Percentiles rank a stretch among this genome's conserved stretches.
These are phyloP conservation scores for Diorhabda elongata DNA, from an alignment of 1,140 invertebrate species.

Conservation along the genomic window DNA sequence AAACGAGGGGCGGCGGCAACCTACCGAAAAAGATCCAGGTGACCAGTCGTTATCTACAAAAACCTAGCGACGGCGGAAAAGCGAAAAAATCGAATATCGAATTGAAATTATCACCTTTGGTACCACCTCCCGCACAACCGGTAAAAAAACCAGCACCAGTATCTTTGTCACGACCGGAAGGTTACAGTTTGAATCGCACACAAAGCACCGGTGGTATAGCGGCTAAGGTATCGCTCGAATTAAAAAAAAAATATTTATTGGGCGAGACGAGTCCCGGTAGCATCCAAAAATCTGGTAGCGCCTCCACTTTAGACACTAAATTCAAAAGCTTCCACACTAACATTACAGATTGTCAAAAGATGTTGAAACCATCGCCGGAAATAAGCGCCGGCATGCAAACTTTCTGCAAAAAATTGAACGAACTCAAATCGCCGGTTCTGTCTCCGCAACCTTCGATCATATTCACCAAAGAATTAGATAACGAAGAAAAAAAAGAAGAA, in stretches of 20 bases:
- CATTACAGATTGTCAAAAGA: slow-evolving; percentile 84
- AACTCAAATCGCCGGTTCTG: slow-evolving; percentile 36
- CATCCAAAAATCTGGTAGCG: slow-evolving; percentile 79
- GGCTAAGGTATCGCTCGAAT: slow-evolving; percentile 76
- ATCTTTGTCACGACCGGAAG: slow-evolving; percentile 55
- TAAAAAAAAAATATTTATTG: slow-evolving; percentile 79
- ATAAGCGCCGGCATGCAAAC: slow-evolving; percentile 72
- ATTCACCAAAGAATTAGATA: slow-evolving; percentile 22
- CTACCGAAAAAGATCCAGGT: slow-evolving; percentile 59
- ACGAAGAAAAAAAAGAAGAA: slow-evolving; percentile 23
- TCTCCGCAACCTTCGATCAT: slow-evolving; percentile 36
- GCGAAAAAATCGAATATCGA: slow-evolving; percentile 41
- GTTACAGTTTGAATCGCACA: slow-evolving; percentile 73
- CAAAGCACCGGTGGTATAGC: slow-evolving; percentile 81
- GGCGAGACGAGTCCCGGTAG: slow-evolving; percentile 59
- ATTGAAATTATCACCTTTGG: slow-evolving; percentile 53
- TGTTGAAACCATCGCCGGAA: slow-evolving; percentile 73
- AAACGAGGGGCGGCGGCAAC: slow-evolving; percentile 48
- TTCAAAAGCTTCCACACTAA: slow-evolving; percentile 77
- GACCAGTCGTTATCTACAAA: slow-evolving; percentile 42
- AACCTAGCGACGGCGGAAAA: slow-evolving; percentile 30
- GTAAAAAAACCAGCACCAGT: slow-evolving; percentile 43
- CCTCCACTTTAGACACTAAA: slow-evolving; percentile 76
- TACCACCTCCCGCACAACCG: slow-evolving; percentile 45
- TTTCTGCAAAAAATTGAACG: slow-evolving; percentile 49